phyloP scores from a whole-genome alignment of 2,888 invertebrate species.

The Leptothorax acervorum region DNA sequence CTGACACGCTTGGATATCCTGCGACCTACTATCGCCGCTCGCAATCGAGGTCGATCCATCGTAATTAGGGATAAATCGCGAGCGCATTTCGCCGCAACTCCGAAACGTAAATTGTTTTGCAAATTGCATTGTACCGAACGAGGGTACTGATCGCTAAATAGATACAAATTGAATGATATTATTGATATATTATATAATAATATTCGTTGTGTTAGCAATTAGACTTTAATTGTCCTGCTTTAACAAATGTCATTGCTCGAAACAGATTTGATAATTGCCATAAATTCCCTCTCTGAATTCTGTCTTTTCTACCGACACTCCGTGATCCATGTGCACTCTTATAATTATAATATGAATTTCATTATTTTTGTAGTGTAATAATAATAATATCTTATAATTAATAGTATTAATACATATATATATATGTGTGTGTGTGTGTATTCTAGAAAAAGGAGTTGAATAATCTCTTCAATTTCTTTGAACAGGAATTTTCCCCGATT shows the following conservation, averaged over 20 bases:
- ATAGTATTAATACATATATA: not conserved
- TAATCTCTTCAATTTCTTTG: not conserved
- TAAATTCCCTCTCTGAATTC: constrained; percentile 6
- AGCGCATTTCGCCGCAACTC: not conserved
- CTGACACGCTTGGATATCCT: not conserved
- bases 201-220: constrained; percentile 40
- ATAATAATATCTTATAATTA: not conserved
- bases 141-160: not conserved
- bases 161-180: constrained; percentile 32
- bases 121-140: constrained; percentile 25
- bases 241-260: constrained; percentile 1
- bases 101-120: constrained; percentile 47
- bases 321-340: not conserved
- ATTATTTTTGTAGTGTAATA: not conserved
- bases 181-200: constrained; percentile 32
- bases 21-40: constrained; percentile 39
- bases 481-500: constrained; percentile 13
- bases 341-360: not conserved
- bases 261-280: not conserved
- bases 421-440: not conserved
- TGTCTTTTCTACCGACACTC: not conserved
- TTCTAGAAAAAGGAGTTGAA: not conserved
- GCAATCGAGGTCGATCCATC: constrained; percentile 32
- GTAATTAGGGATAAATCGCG: constrained; percentile 46
- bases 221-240: constrained; percentile 30